Percentiles rank a stretch among this genome's conserved stretches.
phyloP scores from a whole-genome alignment of 2,797 vertebrate genomes.

The Enteromius afrohamiltoni region DNA sequence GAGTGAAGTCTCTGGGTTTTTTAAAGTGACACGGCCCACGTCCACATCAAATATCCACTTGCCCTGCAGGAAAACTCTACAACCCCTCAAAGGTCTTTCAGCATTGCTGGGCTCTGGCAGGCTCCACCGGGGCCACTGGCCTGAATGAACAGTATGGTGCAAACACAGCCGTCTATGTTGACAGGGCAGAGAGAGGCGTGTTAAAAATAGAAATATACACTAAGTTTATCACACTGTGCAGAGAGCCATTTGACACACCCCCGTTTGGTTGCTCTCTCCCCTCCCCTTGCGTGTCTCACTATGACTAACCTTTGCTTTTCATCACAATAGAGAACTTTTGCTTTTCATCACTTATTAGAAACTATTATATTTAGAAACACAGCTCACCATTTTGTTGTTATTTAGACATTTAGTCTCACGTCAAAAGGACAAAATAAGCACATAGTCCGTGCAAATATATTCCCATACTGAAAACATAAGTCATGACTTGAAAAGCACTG shows the following conservation, averaged over 20 bases:
- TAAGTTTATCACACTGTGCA: conserved; percentile 84
- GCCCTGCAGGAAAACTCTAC: conserved; percentile 28
- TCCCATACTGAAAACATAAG: background rate
- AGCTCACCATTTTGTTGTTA: background rate
- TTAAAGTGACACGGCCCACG: conserved; percentile 43
- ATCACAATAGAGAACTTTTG: background rate
- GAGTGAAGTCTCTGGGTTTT: conserved; percentile 6
- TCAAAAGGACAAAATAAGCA: background rate
- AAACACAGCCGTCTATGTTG: conserved; percentile 72
- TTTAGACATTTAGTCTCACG: background rate
- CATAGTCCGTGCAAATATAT: background rate
- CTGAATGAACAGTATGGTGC: conserved; percentile 61
- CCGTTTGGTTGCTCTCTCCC: conserved; percentile 70
- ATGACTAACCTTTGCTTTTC: conserved; percentile 61
- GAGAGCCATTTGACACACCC: conserved; percentile 81
- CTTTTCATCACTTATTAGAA: background rate
- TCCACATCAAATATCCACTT: conserved; percentile 19
- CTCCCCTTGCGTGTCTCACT: conserved; percentile 62
- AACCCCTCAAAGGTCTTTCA: conserved; percentile 21
- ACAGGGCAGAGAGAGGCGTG: conserved; percentile 80
- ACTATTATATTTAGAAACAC: background rate
- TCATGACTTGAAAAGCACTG: background rate
- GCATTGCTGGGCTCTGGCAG: conserved; percentile 33
- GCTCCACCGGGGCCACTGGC: conserved; percentile 44
- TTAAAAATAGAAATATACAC: conserved; percentile 89